These are phyloP conservation scores for Yasuhikotakia modesta DNA, from an alignment of 2,797 vertebrate species.

Conservation along the genomic window DNA sequence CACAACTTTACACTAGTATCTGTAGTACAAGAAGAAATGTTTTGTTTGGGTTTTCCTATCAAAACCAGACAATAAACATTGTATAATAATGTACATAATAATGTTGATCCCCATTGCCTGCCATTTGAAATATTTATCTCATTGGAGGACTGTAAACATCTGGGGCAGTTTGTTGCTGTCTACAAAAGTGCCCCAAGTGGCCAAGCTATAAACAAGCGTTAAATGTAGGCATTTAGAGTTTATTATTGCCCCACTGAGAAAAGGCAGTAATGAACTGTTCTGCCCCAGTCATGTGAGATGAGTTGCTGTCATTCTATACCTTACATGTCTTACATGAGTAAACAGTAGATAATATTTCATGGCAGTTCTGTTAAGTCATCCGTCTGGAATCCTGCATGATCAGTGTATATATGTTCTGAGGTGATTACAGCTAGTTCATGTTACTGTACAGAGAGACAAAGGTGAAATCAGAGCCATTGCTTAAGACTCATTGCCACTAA, in stretches of 20 bases:
- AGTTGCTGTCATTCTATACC: not conserved
- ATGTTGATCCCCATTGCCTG: not conserved
- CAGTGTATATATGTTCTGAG: not conserved
- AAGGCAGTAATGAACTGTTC: conserved; percentile 13
- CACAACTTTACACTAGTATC: not conserved
- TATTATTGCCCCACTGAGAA: conserved; percentile 10
- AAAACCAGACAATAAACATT: not conserved
- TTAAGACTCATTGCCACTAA: not conserved
- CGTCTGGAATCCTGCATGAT: not conserved
- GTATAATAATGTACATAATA: not conserved
- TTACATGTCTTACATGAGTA: conserved; percentile 3
- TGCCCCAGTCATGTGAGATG: not conserved
- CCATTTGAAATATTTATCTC: conserved; percentile 6
- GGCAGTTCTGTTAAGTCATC: not conserved
- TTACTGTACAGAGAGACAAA: not conserved
- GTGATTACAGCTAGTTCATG: not conserved
- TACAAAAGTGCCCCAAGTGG: conserved; percentile 30
- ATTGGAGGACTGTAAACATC: conserved; percentile 12
- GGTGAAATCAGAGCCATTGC: not conserved
- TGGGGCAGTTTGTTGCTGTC: conserved; percentile 11
- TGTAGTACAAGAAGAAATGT: no score
- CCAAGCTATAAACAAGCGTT: conserved; percentile 29
- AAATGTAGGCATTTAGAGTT: conserved; percentile 19
- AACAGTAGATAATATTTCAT: not conserved
- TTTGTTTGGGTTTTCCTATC: no score